Evolutionary conservation across 2,888 invertebrate species (phyloP), one percentile per base, ranked within the genome.

Genomic region (Branchinecta sandiegonensis): DNA sequence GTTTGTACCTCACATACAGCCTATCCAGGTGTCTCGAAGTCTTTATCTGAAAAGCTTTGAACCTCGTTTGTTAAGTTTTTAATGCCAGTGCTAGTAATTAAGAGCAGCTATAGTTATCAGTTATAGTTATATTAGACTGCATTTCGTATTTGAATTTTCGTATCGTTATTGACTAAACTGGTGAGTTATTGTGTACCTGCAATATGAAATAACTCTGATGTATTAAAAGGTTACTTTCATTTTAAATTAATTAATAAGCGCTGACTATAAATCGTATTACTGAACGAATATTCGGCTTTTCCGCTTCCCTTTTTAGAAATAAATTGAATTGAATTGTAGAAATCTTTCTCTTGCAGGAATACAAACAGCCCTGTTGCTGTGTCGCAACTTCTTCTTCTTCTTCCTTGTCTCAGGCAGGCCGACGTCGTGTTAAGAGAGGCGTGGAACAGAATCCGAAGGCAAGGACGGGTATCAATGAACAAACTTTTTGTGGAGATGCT

Each of bases 401-500:
- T 95, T 79, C 95, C 95, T 10, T 86, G 90, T 66, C 80, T 96
- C 72, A 84, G 94, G 71, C 93, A 93, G 79, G 90, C 91, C 1
- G 94, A 95, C 79, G 86, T 88, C 71, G 86, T 91, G 66, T 86
- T 94, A 73, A 85, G 94, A 67, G 85, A 88, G 74, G 95, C 92
- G 80, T 96, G 96, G 96, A 85, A 88, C 65, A 84, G 82, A 73
- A 86, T 94, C 67, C 89, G 91, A 76, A 86, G 89, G 75, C 91
- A 91, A 72, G 89, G 91, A 8, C 86, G 89, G 77, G 89, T 92
- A 70, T 87, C 87, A 73, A 92, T 96, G 90, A 95, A 95, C 82
- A 95, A 95, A 79, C 84, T 96, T 68, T 94, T 96, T 80, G 85
- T 93, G 66, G 94, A 95, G 82, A 95, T 95, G 95, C 83, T 95